phyloP scores from a whole-genome alignment of 2,888 invertebrate genomes.

The Fragum whitleyi region DNA sequence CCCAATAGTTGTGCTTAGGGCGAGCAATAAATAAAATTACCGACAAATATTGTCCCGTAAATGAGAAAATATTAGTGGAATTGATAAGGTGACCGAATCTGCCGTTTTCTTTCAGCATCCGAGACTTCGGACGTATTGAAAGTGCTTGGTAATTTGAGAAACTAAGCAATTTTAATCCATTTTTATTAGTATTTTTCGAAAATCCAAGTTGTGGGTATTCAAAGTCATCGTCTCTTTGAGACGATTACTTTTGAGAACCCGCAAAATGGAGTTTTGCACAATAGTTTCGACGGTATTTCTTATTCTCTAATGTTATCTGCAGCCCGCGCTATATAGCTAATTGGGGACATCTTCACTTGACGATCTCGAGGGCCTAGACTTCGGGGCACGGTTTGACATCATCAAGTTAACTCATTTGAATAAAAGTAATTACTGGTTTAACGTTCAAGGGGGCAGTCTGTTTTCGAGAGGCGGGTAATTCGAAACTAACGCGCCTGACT shows the following conservation, averaged over 20 bases:
- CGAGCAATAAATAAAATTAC: conserved; percentile 64
- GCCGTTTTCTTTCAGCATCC: conserved; percentile 12
- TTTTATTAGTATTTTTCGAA: neutral
- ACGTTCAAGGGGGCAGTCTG: conserved; percentile 44
- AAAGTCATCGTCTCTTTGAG: neutral
- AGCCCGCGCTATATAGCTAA: conserved; percentile 34
- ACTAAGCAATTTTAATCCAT: neutral
- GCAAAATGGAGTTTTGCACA: neutral
- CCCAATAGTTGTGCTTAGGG: conserved; percentile 57
- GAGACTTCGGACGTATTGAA: neutral
- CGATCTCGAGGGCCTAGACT: conserved; percentile 1
- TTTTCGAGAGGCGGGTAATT: conserved; percentile 53
- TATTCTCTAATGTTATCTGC: neutral
- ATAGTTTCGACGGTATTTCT: neutral
- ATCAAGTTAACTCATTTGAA: conserved; percentile 50
- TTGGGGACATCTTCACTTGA: conserved; percentile 20
- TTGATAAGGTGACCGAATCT: conserved; percentile 30
- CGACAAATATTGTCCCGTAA: conserved; percentile 60
- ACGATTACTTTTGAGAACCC: neutral
- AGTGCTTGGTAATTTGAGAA: neutral
- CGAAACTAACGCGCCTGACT: conserved; percentile 37
- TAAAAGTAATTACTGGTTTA: conserved; percentile 60
- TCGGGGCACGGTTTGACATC: conserved; percentile 30
- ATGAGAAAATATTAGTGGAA: conserved; percentile 65
- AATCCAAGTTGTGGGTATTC: neutral